These are phyloP conservation scores for Clarias gariepinus DNA, from an alignment of 2,113 vertebrate genomes.

Conservation along the genomic window DNA sequence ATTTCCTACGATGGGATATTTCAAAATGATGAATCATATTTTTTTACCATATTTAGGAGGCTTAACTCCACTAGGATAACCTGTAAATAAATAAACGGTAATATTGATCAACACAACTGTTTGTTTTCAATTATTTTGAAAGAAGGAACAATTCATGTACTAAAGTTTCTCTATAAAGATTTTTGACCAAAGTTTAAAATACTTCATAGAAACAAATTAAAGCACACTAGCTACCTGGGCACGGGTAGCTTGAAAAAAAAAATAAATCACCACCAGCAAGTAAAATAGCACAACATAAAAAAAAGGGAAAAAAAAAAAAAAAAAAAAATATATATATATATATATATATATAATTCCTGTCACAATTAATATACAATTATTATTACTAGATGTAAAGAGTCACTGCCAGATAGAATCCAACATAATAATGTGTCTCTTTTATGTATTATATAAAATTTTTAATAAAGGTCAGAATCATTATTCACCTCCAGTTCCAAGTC, in stretches of 20 bases:
- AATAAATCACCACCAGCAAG: background rate
- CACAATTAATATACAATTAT: background rate
- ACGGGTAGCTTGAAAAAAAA: background rate
- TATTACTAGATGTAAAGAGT: background rate
- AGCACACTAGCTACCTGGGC: background rate
- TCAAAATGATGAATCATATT: background rate
- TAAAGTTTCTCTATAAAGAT: background rate
- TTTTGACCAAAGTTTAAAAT: background rate
- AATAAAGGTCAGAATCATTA: background rate
- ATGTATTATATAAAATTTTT: background rate
- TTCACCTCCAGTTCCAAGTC: slow-evolving; percentile 33
- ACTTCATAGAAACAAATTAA: background rate
- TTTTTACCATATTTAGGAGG: slow-evolving; percentile 50
- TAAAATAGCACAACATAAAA: background rate
- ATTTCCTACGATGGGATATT: no score
- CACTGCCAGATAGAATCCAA: background rate
- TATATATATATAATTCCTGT: background rate
- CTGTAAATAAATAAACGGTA: background rate
- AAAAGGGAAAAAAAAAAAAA: no score
- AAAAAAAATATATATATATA: no score
- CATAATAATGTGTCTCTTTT: background rate
- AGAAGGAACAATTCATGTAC: background rate
- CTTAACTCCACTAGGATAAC: slow-evolving; percentile 42
- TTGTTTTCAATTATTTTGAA: background rate
- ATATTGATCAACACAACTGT: background rate